A percentile compares a stretch with the other conserved stretches of the same genome.
Conservation (phyloP, 1,140 invertebrate genomes). For the Caenorhabditis tropicalis region DNA sequence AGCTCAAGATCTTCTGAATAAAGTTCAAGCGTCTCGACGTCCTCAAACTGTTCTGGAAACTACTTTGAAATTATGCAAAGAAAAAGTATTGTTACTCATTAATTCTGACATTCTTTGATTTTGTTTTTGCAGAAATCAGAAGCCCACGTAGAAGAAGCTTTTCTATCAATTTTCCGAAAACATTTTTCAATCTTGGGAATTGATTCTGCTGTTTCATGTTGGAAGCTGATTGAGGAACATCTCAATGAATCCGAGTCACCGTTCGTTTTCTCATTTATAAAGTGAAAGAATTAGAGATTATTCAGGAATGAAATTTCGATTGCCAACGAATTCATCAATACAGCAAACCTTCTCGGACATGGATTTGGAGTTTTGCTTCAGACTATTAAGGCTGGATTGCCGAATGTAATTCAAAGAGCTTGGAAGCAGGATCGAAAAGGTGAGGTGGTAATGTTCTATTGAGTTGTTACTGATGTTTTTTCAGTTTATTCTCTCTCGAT, state of each 20-base stretch:
- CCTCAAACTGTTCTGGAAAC: not conserved
- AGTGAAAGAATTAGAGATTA: not conserved
- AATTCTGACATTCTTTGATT: not conserved
- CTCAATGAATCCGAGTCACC: not conserved
- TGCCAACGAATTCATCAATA: conserved; percentile 11
- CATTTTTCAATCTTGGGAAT: conserved; percentile 10
- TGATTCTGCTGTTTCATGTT: not conserved
- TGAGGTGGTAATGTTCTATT: not conserved
- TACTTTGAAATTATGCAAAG: not conserved
- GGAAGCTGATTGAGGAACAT: conserved; percentile 23
- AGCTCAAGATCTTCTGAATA: conserved; percentile 14
- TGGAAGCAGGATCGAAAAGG: not conserved
- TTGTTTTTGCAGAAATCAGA: not conserved
- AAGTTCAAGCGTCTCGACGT: not conserved
- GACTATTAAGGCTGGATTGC: not conserved
- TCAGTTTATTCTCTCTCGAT: not conserved
- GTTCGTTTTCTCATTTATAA: not conserved
- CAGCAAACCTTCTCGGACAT: not conserved
- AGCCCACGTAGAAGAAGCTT: not conserved
- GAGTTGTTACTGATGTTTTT: not conserved
- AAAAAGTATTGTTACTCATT: not conserved
- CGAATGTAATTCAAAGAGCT: not conserved
- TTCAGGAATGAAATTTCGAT: conserved; percentile 1
- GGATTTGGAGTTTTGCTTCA: not conserved
- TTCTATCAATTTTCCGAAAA: conserved; percentile 12